phyloP scores from a whole-genome alignment of 2,113 vertebrate genomes.

The Heteronetta atricapilla region DNA sequence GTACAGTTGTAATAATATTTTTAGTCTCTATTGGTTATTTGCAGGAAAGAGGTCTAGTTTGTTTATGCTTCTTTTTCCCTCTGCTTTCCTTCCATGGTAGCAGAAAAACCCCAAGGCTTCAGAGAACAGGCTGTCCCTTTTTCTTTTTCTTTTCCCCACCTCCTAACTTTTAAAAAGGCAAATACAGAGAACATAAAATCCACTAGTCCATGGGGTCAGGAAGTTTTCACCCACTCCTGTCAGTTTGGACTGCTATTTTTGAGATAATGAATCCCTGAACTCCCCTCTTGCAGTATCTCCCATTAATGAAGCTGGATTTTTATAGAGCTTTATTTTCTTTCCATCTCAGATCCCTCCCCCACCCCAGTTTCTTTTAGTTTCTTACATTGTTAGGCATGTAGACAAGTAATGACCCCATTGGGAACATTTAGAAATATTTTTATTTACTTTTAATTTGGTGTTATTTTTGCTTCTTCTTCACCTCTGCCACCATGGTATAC shows the following conservation, averaged over 20 bases:
- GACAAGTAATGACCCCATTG: neutral
- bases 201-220: slow-evolving; percentile 38
- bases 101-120: slow-evolving; percentile 65
- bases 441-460: neutral
- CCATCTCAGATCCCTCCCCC: neutral
- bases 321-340: neutral
- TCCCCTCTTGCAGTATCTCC: slow-evolving; percentile 23
- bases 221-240: slow-evolving; percentile 53
- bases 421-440: neutral
- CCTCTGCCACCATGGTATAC: neutral
- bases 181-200: slow-evolving; percentile 33
- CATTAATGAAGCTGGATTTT: slow-evolving; percentile 45
- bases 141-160: neutral
- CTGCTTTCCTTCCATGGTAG: neutral
- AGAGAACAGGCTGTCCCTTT: slow-evolving; percentile 29
- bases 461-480: neutral
- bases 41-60: slow-evolving; percentile 56
- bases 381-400: neutral
- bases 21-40: slow-evolving; percentile 73
- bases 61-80: slow-evolving; percentile 62
- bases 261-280: slow-evolving; percentile 68
- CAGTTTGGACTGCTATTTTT: slow-evolving; percentile 54
- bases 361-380: neutral
- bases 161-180: slow-evolving; percentile 46
- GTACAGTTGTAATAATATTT: slow-evolving; percentile 66